Base-by-base conservation (phyloP, 2,113 vertebrate genomes). In the Eidolon helvum region DNA sequence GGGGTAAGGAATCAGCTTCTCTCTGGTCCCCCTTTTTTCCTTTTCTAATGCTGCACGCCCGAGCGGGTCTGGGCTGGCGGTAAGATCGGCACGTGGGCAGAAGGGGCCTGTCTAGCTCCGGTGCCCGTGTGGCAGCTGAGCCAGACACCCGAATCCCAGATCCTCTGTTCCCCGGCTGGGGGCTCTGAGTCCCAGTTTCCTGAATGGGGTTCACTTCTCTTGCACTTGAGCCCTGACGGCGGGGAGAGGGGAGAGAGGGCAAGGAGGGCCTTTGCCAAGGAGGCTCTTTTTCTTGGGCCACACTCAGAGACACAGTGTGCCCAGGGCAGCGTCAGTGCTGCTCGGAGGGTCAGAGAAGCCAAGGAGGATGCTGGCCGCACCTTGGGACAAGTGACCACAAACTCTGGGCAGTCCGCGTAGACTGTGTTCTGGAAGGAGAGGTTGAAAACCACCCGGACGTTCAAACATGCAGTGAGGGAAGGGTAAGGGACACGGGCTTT, bases 51-150 rank as follows among this genome's bases (percentile, higher is more conserved):
- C 12, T 66, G 50, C 68, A 33, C 35, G 15, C 30, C 38, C 26
- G 1, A n/a, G 21, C 3, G 7, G 28, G 85, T 59, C 53, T 26
- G 35, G 5, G 22, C 45, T 40, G 26, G 1, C 7, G 38, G 69
- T 5, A 26, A 45, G 79, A 6, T 24, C 43, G 12, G 33, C 87
- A 18, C 7, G 2, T 12, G 68, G 30, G 66, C 24, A 15, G 1
- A 10, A 8, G 69, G 5, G 9, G 8, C 55, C 53, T n/a, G 19
- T 26, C 7, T 0, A 1, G 38, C 53, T 1, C 21, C 9, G 30
- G 11, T 7, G 19, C 4, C 28, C 16, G 5, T 40, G 7, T 4
- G 15, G 21, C 66, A 87, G 68, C 53, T 59, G 50, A 72, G 68
- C 50, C 28, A 16, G 28, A 33, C 0, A 0, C 26, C 12, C 19